A percentile compares a stretch with the other conserved stretches of the same genome.
Conservation (phyloP, 2,888 invertebrate species). For the Standfussiana lucernea region DNA sequence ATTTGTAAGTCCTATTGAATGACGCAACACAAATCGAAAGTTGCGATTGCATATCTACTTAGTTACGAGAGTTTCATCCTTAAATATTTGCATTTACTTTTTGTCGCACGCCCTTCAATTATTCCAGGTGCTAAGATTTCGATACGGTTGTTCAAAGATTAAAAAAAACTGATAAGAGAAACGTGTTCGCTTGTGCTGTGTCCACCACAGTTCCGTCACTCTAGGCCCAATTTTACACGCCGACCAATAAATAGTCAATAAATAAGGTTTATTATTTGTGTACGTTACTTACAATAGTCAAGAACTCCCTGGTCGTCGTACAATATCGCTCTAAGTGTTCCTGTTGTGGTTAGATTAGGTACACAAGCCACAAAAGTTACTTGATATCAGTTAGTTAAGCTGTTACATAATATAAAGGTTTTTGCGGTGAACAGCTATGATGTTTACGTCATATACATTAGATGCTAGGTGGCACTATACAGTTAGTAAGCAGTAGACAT, state of each 20-base stretch:
- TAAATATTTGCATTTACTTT: not conserved
- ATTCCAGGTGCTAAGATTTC: not conserved
- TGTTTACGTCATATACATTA: not conserved
- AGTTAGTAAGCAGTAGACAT: not conserved
- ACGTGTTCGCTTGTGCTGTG: not conserved
- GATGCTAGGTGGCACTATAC: not conserved
- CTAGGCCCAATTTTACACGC: not conserved
- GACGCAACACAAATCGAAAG: not conserved
- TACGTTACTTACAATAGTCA: not conserved
- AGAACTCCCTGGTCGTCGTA: not conserved
- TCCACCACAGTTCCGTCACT: no score
- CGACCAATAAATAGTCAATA: not conserved
- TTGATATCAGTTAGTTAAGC: not conserved
- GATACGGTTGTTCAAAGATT: not conserved
- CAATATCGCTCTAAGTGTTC: constrained; percentile 3
- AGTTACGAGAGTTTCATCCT: not conserved
- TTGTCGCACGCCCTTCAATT: not conserved
- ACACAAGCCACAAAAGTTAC: not conserved
- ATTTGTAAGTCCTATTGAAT: not conserved
- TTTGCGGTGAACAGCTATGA: no score
- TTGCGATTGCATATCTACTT: not conserved
- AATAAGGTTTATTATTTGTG: not conserved
- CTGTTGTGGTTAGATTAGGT: not conserved
- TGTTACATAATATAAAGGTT: not conserved
- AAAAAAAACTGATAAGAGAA: not conserved